phyloP scores from a whole-genome alignment of 2,888 invertebrate genomes.

The Stictocephala bisonia region DNA sequence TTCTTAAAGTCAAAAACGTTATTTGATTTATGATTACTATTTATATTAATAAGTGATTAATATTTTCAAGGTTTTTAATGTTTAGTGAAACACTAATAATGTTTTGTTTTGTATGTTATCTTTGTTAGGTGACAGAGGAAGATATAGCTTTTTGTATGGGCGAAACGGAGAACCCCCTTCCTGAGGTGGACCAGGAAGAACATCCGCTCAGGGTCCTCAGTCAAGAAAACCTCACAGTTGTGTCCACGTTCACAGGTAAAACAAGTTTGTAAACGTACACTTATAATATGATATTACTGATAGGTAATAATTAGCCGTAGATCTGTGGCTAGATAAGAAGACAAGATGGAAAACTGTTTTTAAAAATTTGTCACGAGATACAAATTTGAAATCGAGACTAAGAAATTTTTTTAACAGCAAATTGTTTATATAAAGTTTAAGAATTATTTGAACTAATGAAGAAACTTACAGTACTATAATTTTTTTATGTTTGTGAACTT shows the following conservation, averaged over 20 bases:
- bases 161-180: conserved; percentile 76
- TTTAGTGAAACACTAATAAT: neutral
- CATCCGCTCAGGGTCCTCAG: conserved; percentile 91
- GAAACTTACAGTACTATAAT: too few species aligned
- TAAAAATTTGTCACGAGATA: too few species aligned
- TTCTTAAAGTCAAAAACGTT: neutral
- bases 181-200: conserved; percentile 81
- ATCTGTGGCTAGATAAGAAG: too few species aligned
- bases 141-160: conserved; percentile 91
- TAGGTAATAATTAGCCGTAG: too few species aligned
- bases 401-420: too few species aligned
- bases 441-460: too few species aligned
- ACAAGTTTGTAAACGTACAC: conserved; percentile 49
- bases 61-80: too few species aligned
- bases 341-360: too few species aligned
- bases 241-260: conserved; percentile 87
- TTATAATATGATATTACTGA: neutral
- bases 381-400: too few species aligned
- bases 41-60: too few species aligned
- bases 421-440: too few species aligned
- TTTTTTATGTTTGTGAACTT: too few species aligned
- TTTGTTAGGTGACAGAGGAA: conserved; percentile 77
- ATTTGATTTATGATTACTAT: neutral
- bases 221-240: conserved; percentile 90
- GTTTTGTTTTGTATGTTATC: conserved; percentile 2